Base-by-base conservation (phyloP, 2,113 vertebrate genomes). In the Scatophagus argus region DNA sequence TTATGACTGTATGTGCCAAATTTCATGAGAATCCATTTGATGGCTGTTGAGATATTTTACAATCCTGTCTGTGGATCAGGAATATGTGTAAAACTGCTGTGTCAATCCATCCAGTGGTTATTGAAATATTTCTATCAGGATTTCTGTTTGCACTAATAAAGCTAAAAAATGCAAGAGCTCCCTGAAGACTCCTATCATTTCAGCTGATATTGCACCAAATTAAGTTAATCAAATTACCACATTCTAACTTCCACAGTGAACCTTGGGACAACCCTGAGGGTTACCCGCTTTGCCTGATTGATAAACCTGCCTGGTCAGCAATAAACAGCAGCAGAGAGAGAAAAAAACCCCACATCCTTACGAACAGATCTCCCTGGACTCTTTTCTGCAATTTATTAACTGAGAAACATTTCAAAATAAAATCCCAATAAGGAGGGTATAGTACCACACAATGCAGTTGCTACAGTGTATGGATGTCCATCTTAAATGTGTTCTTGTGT, bases 191-290 rank as follows among this genome's bases (percentile, higher is more conserved):
- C 14, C 21, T 8, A 59, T 59, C 55, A 44, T 75, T 65, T 70
- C 21, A 59, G 70, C 64, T 51, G 59, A 70, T 38, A 36, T 43
- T 2, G 13, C 38, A 21, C 25, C 31, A 52, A 17, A 36, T 46
- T 23, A 38, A 68, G 17, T 74, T 62, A 54, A 74, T 74, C 31
- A 74, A 39, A 68, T 68, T 5, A 54, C 23, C 9, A 19, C 19
- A 23, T 11, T 17, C 27, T 70, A 55, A 81, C 49, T 63, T 25
- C 32, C 25, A 34, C 9, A 8, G 8, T 68, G 47, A 55, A 44
- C 78, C 23, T 8, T 1, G 10, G n/a, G 34, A n/a, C 34, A 19
- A 17, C 41, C 43, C 51, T 7, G 5, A 21, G 51, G 38, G 25
- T 25, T 31, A 9, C 12, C 58, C 23, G 21, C 67, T 51, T 58